phyloP scores from a whole-genome alignment of 2,113 vertebrate genomes.

The Sciurus niger region DNA sequence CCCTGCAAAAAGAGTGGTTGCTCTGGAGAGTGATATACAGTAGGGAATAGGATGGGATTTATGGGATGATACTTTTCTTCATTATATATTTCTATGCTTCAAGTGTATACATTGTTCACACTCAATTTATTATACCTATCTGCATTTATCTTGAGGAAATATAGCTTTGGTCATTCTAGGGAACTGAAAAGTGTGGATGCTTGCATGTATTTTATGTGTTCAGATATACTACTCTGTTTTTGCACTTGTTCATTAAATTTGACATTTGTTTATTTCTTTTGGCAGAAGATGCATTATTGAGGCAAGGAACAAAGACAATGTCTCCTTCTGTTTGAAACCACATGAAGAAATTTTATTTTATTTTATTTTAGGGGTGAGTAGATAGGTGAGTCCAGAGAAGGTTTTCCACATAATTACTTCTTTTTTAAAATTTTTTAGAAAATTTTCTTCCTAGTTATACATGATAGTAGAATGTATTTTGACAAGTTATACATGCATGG shows the following conservation, averaged over 20 bases:
- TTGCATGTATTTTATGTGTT: not conserved
- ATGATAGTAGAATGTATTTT: too few relatives aligned
- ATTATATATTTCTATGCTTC: not conserved
- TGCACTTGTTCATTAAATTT: constrained; percentile 66
- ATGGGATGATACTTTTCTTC: too few relatives aligned
- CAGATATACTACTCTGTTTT: too few relatives aligned
- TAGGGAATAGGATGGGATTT: too few relatives aligned
- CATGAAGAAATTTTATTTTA: constrained; percentile 78
- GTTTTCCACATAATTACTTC: constrained; percentile 83
- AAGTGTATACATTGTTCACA: not conserved
- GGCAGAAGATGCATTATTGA: constrained; percentile 77
- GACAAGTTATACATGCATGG: too few relatives aligned
- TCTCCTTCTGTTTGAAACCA: constrained; percentile 82
- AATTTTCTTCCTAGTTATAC: too few relatives aligned
- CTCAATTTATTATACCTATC: not conserved
- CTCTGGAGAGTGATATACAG: not conserved
- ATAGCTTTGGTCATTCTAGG: not conserved
- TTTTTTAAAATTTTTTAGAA: not conserved
- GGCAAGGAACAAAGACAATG: constrained; percentile 69
- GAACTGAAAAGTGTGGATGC: not conserved
- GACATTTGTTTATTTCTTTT: constrained; percentile 79
- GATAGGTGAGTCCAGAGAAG: constrained; percentile 41
- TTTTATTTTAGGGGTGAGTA: constrained; percentile 79
- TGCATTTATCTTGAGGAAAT: not conserved
- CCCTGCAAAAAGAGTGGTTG: not conserved